These are phyloP conservation scores for Numida meleagris DNA, from an alignment of 2,113 vertebrate genomes.

Conservation along the genomic window DNA sequence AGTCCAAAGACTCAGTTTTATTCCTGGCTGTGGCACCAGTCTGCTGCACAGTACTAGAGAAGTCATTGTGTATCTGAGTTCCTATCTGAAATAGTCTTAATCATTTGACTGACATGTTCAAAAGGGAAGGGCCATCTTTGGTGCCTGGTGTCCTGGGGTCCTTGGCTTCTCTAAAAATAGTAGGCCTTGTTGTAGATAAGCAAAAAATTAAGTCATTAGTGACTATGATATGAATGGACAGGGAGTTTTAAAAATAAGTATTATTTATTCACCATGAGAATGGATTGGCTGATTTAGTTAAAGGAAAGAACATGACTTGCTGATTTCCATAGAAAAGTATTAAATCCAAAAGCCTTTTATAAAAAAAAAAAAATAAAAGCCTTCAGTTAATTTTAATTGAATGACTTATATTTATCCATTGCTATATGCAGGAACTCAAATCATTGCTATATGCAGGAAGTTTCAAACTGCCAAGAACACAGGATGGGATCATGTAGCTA, in stretches of 20 bases:
- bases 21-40: neutral
- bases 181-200: neutral
- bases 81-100: neutral
- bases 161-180: neutral
- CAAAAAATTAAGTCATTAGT: neutral
- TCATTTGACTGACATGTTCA: neutral
- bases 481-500: constrained; percentile 52
- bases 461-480: constrained; percentile 46
- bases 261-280: neutral
- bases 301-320: neutral
- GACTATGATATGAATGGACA: neutral
- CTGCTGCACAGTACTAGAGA: neutral
- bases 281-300: neutral
- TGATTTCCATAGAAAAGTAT: neutral
- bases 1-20: neutral
- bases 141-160: neutral
- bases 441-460: neutral
- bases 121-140: neutral
- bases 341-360: neutral
- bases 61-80: neutral
- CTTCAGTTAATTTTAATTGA: constrained; percentile 1
- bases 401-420: constrained; percentile 40
- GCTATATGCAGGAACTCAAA: constrained; percentile 7
- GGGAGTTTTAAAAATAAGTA: neutral
- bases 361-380: neutral